These are phyloP conservation scores for Acanthosepion esculentum DNA, from an alignment of 2,888 invertebrate genomes.

Conservation along the genomic window DNA sequence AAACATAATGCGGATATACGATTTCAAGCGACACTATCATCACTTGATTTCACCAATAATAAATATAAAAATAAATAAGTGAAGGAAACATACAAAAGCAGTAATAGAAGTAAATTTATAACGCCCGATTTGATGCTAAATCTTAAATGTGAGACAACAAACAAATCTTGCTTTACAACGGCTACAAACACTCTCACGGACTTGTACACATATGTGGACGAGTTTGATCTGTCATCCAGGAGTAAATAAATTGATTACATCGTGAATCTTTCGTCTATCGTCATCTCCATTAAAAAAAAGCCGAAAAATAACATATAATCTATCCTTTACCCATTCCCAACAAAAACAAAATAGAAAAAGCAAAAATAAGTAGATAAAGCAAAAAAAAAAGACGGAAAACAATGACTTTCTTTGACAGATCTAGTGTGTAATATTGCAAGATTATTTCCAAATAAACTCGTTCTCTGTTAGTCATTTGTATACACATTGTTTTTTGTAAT, in stretches of 20 bases:
- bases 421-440: slow-evolving; percentile 33
- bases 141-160: not conserved
- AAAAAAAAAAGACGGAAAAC: not conserved
- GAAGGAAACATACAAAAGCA: not conserved
- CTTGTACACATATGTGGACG: not conserved
- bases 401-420: not conserved
- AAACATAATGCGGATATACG: not conserved
- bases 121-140: not conserved
- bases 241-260: not conserved
- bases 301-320: not conserved
- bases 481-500: not conserved
- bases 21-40: not conserved
- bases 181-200: not conserved
- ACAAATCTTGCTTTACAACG: not conserved
- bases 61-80: not conserved
- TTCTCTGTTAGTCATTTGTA: not conserved
- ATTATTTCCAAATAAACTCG: not conserved
- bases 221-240: not conserved
- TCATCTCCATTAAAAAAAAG: not conserved
- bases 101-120: not conserved
- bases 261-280: slow-evolving; percentile 13
- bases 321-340: not conserved
- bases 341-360: not conserved
- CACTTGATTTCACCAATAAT: not conserved
- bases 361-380: not conserved